A percentile compares a stretch with the other conserved stretches of the same genome.
phyloP scores from a whole-genome alignment of 1,140 invertebrate species.

The Drosophila murphyi region DNA sequence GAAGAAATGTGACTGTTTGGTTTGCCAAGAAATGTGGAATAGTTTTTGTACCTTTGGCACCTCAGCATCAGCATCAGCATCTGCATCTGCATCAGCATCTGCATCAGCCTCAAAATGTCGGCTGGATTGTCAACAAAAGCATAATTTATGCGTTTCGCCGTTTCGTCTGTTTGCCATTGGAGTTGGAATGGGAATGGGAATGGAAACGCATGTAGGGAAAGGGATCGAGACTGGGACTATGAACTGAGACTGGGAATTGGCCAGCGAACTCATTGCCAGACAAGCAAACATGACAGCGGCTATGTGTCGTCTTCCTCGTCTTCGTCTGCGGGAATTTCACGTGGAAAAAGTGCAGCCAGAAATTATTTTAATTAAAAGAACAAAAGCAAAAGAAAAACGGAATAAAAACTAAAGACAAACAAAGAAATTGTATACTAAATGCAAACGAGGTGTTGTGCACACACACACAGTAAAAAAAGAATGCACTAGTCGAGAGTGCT shows the following conservation, averaged over 20 bases:
- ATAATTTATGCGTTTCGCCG: slow-evolving; percentile 75
- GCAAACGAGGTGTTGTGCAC: slow-evolving; percentile 34
- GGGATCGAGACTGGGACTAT: background rate
- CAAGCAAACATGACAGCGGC: slow-evolving; percentile 76
- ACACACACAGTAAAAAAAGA: background rate
- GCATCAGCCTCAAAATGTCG: slow-evolving; percentile 31
- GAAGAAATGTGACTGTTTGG: slow-evolving; percentile 26
- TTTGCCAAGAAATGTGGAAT: slow-evolving; percentile 64
- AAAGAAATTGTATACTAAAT: slow-evolving; percentile 13
- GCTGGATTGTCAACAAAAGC: slow-evolving; percentile 66
- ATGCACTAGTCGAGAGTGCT: too few species aligned
- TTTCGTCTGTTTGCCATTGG: slow-evolving; percentile 37
- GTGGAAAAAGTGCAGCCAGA: slow-evolving; percentile 73
- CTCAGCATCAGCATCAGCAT: slow-evolving; percentile 23
- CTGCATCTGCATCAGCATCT: slow-evolving; percentile 7
- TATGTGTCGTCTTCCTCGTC: slow-evolving; percentile 56
- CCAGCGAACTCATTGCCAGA: slow-evolving; percentile 70
- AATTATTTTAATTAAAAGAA: slow-evolving; percentile 80
- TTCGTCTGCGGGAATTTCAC: slow-evolving; percentile 66
- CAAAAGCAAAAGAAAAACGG: background rate
- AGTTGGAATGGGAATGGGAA: slow-evolving; percentile 23
- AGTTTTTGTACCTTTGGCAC: slow-evolving; percentile 67
- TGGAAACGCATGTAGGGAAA: slow-evolving; percentile 6
- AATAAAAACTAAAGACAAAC: slow-evolving; percentile 21
- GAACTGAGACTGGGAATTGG: slow-evolving; percentile 25